Evolutionary conservation across 1,140 invertebrate genomes (phyloP).

Genomic region (Drosophila lacteicornis): DNA sequence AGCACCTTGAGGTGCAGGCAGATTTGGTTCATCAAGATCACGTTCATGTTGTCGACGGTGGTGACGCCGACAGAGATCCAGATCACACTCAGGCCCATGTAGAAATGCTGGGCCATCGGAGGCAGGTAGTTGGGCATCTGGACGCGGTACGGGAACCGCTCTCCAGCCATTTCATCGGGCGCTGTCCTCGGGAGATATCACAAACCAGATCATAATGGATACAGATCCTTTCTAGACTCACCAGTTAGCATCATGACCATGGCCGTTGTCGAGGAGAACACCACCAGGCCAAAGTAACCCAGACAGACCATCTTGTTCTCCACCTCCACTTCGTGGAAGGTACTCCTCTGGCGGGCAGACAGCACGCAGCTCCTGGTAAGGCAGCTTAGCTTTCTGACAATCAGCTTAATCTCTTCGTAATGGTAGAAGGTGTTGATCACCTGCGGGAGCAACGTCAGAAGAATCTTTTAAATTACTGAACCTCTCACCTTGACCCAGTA

Average conservation of each 20-base stretch:
- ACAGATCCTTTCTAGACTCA: slow-evolving; percentile 12
- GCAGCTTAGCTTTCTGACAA: slow-evolving; percentile 22
- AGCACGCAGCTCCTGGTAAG: slow-evolving; percentile 38
- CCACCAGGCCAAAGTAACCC: slow-evolving; percentile 58
- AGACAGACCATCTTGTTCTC: slow-evolving; percentile 56
- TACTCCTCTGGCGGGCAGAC: slow-evolving; percentile 44
- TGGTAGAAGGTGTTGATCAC: slow-evolving; percentile 53
- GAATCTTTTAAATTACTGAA: not conserved
- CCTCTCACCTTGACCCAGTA: slow-evolving; percentile 55
- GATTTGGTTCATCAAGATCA: slow-evolving; percentile 71
- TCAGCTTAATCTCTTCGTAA: slow-evolving; percentile 27
- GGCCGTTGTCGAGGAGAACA: slow-evolving; percentile 39
- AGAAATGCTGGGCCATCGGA: slow-evolving; percentile 31
- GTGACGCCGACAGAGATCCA: slow-evolving; percentile 55
- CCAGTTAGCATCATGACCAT: slow-evolving; percentile 51
- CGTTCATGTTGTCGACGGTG: slow-evolving; percentile 67
- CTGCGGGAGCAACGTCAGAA: slow-evolving; percentile 1
- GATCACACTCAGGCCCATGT: slow-evolving; percentile 54
- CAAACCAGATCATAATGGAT: not conserved
- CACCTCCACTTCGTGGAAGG: slow-evolving; percentile 53
- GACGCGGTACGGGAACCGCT: slow-evolving; percentile 66
- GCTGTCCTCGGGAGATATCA: slow-evolving; percentile 27
- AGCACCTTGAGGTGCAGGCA: slow-evolving; percentile 72
- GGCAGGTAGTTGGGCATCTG: slow-evolving; percentile 50
- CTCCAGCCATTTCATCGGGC: slow-evolving; percentile 57